These are phyloP conservation scores for Pemphigus obesinymphae DNA, from an alignment of 1,140 invertebrate genomes.

Conservation along the genomic window DNA sequence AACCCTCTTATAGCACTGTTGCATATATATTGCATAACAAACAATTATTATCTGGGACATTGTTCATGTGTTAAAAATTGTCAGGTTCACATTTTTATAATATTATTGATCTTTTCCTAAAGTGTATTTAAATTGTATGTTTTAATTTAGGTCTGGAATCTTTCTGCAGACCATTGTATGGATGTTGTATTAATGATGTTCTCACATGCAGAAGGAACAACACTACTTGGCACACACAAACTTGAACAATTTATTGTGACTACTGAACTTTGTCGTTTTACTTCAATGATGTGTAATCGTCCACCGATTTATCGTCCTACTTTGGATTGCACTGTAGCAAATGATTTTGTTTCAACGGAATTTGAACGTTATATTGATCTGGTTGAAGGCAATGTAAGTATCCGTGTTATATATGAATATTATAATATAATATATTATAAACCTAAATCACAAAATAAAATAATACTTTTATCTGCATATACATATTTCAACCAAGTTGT, in stretches of 20 bases:
- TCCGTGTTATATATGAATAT: too few relatives aligned
- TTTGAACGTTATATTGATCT: constrained; percentile 36
- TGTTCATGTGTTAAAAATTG: not conserved
- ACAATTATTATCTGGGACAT: not conserved
- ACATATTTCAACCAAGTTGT: too few relatives aligned
- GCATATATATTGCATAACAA: not conserved
- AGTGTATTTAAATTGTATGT: not conserved
- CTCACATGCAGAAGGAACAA: constrained; percentile 27
- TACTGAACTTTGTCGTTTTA: constrained; percentile 28
- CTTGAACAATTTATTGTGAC: constrained; percentile 36
- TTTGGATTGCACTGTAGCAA: constrained; percentile 30
- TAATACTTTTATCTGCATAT: too few relatives aligned
- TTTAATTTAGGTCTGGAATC: constrained; percentile 19
- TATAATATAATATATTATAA: too few relatives aligned
- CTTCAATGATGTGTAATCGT: constrained; percentile 28
- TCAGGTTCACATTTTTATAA: too few relatives aligned
- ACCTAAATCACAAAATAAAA: too few relatives aligned
- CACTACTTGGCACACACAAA: constrained; percentile 35
- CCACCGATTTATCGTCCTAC: constrained; percentile 22
- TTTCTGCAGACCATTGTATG: constrained; percentile 35
- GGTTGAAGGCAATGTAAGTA: constrained; percentile 25
- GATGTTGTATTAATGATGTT: constrained; percentile 38
- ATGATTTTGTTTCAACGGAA: constrained; percentile 36
- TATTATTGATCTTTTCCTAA: not conserved
- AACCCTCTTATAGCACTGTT: not conserved